Percentiles rank a stretch among this genome's conserved stretches.
Conservation (phyloP, 2,888 invertebrate genomes). For the Tricholauxania praeusta region DNA sequence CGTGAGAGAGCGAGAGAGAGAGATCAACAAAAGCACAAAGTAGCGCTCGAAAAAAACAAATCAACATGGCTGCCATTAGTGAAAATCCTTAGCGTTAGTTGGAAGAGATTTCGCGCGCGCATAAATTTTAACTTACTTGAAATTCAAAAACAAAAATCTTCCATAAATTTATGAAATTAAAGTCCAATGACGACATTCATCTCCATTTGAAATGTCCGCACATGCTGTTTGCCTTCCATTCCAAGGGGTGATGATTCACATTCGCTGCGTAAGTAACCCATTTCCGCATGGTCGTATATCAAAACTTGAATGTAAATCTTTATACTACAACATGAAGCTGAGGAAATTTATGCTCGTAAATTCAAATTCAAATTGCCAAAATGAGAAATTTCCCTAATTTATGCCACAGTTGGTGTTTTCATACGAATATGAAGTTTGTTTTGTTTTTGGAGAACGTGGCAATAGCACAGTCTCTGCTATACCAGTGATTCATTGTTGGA, state of each 20-base stretch:
- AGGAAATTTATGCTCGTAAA: constrained; percentile 17
- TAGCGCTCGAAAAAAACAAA: no score
- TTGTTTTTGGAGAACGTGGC: not conserved
- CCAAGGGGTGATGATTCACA: no score
- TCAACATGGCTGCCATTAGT: no score
- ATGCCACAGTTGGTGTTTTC: constrained; percentile 29
- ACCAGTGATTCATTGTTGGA: constrained; percentile 34
- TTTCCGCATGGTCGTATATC: not conserved
- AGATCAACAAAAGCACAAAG: not conserved
- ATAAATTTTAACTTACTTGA: constrained; percentile 6
- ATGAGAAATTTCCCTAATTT: constrained; percentile 37
- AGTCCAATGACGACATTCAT: no score
- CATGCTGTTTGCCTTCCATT: no score
- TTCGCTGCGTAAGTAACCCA: not conserved
- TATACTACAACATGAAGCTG: no score
- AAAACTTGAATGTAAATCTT: constrained; percentile 17
- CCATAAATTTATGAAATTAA: no score
- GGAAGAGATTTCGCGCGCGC: not conserved
- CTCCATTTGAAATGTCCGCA: no score
- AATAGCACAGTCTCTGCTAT: not conserved
- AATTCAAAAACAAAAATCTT: not conserved
- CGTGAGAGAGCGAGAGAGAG: not conserved
- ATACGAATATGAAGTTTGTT: not conserved
- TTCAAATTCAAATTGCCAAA: constrained; percentile 28
- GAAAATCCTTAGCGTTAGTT: not conserved